phyloP scores from a whole-genome alignment of 2,113 vertebrate genomes.

The Eublepharis macularius region DNA sequence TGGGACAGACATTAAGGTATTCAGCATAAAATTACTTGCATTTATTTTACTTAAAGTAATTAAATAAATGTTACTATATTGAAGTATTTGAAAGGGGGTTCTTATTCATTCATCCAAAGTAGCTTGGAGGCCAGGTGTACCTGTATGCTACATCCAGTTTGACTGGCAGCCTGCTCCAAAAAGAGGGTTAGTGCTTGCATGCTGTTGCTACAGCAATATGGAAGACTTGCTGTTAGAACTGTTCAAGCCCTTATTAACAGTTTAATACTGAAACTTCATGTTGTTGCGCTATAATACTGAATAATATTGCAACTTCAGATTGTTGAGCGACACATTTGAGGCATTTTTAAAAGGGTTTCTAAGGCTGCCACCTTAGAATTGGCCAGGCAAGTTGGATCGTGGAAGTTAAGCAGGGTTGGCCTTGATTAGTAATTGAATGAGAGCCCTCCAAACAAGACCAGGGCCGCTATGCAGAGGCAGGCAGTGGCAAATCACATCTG shows the following conservation, averaged over 20 bases:
- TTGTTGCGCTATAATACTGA: not conserved
- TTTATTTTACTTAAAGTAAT: constrained; percentile 1
- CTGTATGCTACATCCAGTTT: not conserved
- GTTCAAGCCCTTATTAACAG: not conserved
- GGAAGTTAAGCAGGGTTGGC: no score
- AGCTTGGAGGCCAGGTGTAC: not conserved
- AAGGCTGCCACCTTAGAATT: no score
- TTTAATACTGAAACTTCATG: not conserved
- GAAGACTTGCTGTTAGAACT: not conserved
- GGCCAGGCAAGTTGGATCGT: no score
- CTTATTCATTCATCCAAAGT: not conserved
- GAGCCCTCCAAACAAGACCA: no score
- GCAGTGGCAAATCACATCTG: no score
- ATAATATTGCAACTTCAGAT: no score
- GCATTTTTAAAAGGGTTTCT: no score
- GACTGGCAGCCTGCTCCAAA: not conserved
- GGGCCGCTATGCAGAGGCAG: no score
- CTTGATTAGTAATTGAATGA: no score
- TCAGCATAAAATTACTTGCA: not conserved
- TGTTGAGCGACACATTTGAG: no score
- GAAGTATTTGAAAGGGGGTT: constrained; percentile 25
- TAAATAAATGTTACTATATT: constrained; percentile 2
- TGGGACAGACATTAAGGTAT: not conserved
- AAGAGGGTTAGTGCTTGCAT: not conserved
- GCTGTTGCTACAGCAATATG: not conserved